phyloP scores from a whole-genome alignment of 2,888 invertebrate genomes.

The Boloria euphrosyne region DNA sequence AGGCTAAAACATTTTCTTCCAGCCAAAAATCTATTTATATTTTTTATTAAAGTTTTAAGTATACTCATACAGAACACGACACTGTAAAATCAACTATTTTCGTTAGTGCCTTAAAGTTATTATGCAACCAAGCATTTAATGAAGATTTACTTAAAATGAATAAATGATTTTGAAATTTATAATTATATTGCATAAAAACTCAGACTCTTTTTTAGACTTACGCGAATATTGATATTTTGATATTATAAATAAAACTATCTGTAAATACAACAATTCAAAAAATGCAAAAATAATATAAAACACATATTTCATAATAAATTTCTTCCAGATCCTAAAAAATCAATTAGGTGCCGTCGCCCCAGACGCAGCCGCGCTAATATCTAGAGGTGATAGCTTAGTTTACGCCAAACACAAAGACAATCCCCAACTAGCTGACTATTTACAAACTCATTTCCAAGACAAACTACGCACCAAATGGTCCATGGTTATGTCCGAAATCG shows the following conservation, averaged over 20 bases:
- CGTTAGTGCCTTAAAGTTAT: no score
- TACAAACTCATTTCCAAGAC: constrained; percentile 82
- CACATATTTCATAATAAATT: not conserved
- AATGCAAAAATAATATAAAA: not conserved
- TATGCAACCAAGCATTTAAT: no score
- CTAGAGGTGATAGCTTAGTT: constrained; percentile 89
- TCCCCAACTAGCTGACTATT: constrained; percentile 80
- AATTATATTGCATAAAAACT: not conserved
- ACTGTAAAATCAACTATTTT: no score
- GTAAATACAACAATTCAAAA: not conserved
- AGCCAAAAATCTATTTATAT: no score
- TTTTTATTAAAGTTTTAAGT: no score
- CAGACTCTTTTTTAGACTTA: no score
- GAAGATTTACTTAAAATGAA: not conserved
- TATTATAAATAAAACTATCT: no score
- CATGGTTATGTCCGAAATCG: constrained; percentile 84
- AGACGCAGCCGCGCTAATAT: constrained; percentile 89
- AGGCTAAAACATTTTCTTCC: no score
- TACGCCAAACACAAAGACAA: constrained; percentile 84
- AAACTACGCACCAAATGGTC: constrained; percentile 84
- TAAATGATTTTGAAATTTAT: not conserved
- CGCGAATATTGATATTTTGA: no score
- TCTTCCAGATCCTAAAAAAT: constrained; percentile 81
- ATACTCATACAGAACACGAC: no score
- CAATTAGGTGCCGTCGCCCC: constrained; percentile 86